Base-by-base conservation (phyloP, 2,113 vertebrate species). In the Hyla sarda region DNA sequence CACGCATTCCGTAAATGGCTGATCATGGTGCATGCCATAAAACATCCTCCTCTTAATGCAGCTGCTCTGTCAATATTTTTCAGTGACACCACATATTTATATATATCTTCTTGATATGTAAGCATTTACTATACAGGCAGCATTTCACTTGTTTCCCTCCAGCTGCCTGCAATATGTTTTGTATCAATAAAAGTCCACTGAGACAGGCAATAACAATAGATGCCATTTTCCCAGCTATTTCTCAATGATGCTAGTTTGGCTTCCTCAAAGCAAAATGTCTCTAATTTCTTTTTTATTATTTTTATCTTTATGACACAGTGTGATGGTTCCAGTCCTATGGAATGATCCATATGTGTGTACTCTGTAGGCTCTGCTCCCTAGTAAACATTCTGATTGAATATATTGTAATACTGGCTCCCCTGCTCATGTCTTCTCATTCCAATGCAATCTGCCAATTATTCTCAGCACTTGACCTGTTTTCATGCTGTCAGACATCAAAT, bases 151-250 rank as follows among this genome's bases (percentile, higher is more conserved):
- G 77, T 47, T 65, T 62, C 47, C 23, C 37, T 81, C 56, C 78
- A 62, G 56, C 56, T 81, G 78, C 21, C 34, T 80, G 77, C 54
- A 80, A 60, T 80, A 23, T 80, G 54, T 60, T 79, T 65, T 65
- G 6, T 81, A 62, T 45, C 56, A 13, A 47, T 41, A 81, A 28
- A 25, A 47, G 16, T 62, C 58, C 78, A 28, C 34, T 45, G 78
- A 65, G 78, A 81, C 37, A 21, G 13, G 47, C 56, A 62, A 41
- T 62, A 62, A 81, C 21, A 65, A 58, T 65, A 62, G 47, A 45
- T 62, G 41, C 25, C 56, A 81, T 60, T 81, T 80, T 81, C 78
- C 50, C 56, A 45, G 78, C 34, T 80, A 45, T 45, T 62, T 28
- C 76, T 62, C 34, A 16, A 5, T n/a, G 37, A 60, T 60, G n/a